A percentile compares a stretch with the other conserved stretches of the same genome.
phyloP scores from a whole-genome alignment of 2,888 invertebrate genomes.

The Heteropelma amictum region DNA sequence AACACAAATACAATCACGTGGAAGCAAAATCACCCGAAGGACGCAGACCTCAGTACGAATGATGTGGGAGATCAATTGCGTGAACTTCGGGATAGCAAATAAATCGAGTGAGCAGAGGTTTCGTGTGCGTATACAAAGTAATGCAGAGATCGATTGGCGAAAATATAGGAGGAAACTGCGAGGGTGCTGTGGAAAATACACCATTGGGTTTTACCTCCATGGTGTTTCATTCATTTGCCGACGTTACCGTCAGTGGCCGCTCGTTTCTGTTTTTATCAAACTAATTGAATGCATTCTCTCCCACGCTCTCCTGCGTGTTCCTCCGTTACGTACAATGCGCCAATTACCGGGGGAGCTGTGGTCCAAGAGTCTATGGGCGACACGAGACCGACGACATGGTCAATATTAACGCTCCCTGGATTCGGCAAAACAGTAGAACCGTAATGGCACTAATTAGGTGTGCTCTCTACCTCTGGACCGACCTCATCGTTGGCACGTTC shows the following conservation, averaged over 20 bases:
- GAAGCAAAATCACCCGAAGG: not conserved
- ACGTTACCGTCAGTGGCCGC: slow-evolving; percentile 66
- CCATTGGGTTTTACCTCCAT: slow-evolving; percentile 29
- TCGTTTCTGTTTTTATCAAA: slow-evolving; percentile 68
- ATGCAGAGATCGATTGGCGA: slow-evolving; percentile 11
- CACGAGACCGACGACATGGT: slow-evolving; percentile 49
- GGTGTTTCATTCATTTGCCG: slow-evolving; percentile 66
- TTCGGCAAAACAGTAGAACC: slow-evolving; percentile 69
- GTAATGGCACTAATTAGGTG: slow-evolving; percentile 72
- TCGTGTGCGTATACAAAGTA: not conserved
- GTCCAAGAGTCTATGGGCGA: slow-evolving; percentile 50
- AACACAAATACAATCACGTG: not conserved
- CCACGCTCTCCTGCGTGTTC: not conserved
- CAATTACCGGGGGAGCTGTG: slow-evolving; percentile 69
- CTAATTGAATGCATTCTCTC: slow-evolving; percentile 70
- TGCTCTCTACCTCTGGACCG: slow-evolving; percentile 59
- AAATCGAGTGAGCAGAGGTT: slow-evolving; percentile 5
- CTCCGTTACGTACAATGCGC: slow-evolving; percentile 64
- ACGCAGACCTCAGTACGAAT: not conserved
- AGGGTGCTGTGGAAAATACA: slow-evolving; percentile 7
- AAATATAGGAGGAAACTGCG: not conserved
- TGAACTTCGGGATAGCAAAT: not conserved
- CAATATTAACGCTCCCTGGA: slow-evolving; percentile 70
- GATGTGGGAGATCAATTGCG: not conserved
- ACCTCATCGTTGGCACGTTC: slow-evolving; percentile 18